Percentiles rank a stretch among this genome's conserved stretches.
Evolutionary conservation across 2,113 vertebrate species (phyloP).

Genomic region (Carlito syrichta): DNA sequence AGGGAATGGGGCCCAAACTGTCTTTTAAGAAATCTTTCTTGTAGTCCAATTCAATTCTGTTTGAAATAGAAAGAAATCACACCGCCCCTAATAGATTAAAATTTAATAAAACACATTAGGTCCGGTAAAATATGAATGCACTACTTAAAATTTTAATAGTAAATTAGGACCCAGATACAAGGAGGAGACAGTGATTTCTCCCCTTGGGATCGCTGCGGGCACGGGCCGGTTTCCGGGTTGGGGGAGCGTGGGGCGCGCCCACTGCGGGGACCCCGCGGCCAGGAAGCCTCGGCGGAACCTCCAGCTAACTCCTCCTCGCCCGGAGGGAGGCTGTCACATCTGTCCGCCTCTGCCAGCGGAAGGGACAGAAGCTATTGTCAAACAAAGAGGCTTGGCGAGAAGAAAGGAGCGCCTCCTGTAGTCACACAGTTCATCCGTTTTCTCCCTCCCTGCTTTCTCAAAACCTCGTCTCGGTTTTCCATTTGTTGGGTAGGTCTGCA

Average conservation of each 20-base stretch:
- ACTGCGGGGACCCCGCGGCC: fast-evolving
- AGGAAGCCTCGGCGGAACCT: not conserved
- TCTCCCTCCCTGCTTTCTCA: not conserved
- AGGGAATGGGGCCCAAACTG: not conserved
- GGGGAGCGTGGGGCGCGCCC: slow-evolving; percentile 22
- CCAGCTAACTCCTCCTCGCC: slow-evolving; percentile 33
- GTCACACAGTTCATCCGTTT: not conserved
- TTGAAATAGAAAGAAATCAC: slow-evolving; percentile 67
- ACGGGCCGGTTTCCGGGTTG: slow-evolving; percentile 73
- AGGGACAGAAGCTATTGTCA: slow-evolving; percentile 17
- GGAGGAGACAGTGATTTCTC: slow-evolving; percentile 87
- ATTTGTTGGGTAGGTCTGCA: not conserved
- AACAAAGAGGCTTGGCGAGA: slow-evolving; percentile 43
- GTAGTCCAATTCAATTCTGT: slow-evolving; percentile 39
- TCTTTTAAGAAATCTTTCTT: slow-evolving; percentile 39
- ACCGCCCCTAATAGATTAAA: slow-evolving; percentile 87
- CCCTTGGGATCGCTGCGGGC: slow-evolving; percentile 81
- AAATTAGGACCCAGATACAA: slow-evolving; percentile 89
- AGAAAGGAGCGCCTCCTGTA: not conserved
- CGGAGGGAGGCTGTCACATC: slow-evolving; percentile 56
- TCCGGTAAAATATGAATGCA: slow-evolving; percentile 95
- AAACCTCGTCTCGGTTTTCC: not conserved
- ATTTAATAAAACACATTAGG: slow-evolving; percentile 93
- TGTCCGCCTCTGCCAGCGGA: slow-evolving; percentile 8
- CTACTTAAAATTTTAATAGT: slow-evolving; percentile 94